Base-by-base conservation (phyloP, 2,888 invertebrate genomes). In the Drosophila mimica region DNA sequence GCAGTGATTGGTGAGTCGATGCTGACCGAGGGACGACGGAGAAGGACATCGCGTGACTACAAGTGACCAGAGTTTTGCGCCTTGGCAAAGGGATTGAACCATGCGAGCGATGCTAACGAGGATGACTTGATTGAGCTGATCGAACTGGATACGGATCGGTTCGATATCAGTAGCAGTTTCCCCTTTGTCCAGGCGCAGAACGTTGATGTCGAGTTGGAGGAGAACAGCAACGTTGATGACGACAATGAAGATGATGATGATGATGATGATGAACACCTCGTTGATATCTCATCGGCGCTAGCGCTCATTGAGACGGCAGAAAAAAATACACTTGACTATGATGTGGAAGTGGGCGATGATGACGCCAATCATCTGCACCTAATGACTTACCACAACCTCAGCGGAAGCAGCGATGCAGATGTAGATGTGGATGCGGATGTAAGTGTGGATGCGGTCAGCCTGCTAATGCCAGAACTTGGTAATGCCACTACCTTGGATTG, bases 31-130 rank as follows among this genome's bases (percentile, higher is more conserved):
- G 92, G 92, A 78, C 91, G 93, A 84, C 94, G 96, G 90, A 94
- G 96, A 92, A 95, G 96, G 92, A 94, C 94, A 84, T 96, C 95
- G 78, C 95, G 96, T 93, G 96, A 96, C 94, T 95, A 95, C 94
- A 96, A 96, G 96, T 96, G 96, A 96, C 95, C 94, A 93, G 91
- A 94, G 94, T 94, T 94, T 93, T 92, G 93, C 93, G 93, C 92
- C 92, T 92, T 93, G 93, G 91, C 93, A 92, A 92, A 84, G 76
- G 81, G 81, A 75, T 73, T 84, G 62, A 87, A 82, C 74, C 76
- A 85, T 74, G 72, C 82, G 59, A 85, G 79, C 78, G 86, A 88
- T 77, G 76, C 82, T 70, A 82, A 87, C 43, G 87, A 88, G 57
- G 80, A 85, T 68, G 82, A 91, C 70, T 77, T 90, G 48, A 79